Percentiles rank a stretch among this genome's conserved stretches.
Evolutionary conservation across 2,888 invertebrate species (phyloP).

Genomic region (Ferrisia virgata): DNA sequence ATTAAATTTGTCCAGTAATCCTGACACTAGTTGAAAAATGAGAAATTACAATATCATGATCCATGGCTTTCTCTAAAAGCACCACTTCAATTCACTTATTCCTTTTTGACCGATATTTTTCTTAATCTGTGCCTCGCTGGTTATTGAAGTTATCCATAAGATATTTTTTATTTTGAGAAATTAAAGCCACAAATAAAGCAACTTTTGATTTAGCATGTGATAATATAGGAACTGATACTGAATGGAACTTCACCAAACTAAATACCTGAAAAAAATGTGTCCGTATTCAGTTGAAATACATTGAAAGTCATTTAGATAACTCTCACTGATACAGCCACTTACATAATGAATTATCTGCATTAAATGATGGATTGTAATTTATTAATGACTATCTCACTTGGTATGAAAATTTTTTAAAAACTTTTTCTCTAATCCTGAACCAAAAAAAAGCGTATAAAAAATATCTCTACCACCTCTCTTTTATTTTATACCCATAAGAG

Average conservation of each 20-base stretch:
- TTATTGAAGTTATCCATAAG: no score
- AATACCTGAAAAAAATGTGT: not conserved
- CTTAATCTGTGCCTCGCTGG: no score
- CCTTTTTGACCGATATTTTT: no score
- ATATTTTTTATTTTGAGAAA: no score
- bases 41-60: no score
- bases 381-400: not conserved
- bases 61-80: no score
- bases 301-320: not conserved
- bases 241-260: not conserved
- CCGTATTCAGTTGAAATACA: not conserved
- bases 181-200: no score
- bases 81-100: no score
- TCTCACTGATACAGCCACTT: not conserved
- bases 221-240: not conserved
- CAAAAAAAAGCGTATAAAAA: not conserved
- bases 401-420: not conserved
- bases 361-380: not conserved
- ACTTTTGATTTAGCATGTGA: no score
- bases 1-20: no score
- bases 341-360: not conserved
- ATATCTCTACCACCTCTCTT: not conserved
- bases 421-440: not conserved
- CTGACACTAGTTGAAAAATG: no score
- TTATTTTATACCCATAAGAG: not conserved